Evolutionary conservation across 2,888 invertebrate species (phyloP), one percentile per base, ranked within the genome.

Genomic region (Apeira syringaria): DNA sequence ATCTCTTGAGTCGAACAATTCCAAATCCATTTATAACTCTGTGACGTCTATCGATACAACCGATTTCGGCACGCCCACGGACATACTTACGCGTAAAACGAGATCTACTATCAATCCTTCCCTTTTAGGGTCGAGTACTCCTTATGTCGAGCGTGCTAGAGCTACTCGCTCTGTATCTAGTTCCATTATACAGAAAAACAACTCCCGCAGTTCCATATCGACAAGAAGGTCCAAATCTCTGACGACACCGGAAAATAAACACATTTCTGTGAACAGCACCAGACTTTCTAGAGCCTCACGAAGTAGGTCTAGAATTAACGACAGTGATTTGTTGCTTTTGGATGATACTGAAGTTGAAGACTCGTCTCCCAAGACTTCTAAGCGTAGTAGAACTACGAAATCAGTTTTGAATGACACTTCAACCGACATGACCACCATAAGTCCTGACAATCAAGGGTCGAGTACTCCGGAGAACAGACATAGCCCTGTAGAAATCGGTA

Each of bases 381-480:
- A 56, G 37, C 57, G 70, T 15, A 56, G 52, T n/a, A 52, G 56
- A 1, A 30, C 46, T 0, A 46, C 53, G 0, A 59, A 56, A 11
- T 58, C 59, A 0, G 10, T 27, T 9, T 13, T 29, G 12, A 22
- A 47, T 17, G 28, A 34, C 9, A 7, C 29, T 4, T 32, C 45
- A 1, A 22, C 24, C 2, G 33, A 33, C n/a, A 28, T 11, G 7
- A 42, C 45, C 2, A 11, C 20, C 1, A 28, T 26, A 0, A 48
- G 34, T 11, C 47, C 58, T 1, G 33, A 45, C 1, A 35, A 47
- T 2, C 56, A 60, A 5, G 83, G 83, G 0, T 51, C 39, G 2
- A 58, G 57, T 5, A 86, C 86, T 0, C 87, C 87, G 0, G 80
- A 80, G 24, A 74, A 77, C 20, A 53, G 57, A 3, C 56, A 45